Evolutionary conservation across 2,888 invertebrate species (phyloP), one percentile per base, ranked within the genome.

Genomic region (Acronicta psi): DNA sequence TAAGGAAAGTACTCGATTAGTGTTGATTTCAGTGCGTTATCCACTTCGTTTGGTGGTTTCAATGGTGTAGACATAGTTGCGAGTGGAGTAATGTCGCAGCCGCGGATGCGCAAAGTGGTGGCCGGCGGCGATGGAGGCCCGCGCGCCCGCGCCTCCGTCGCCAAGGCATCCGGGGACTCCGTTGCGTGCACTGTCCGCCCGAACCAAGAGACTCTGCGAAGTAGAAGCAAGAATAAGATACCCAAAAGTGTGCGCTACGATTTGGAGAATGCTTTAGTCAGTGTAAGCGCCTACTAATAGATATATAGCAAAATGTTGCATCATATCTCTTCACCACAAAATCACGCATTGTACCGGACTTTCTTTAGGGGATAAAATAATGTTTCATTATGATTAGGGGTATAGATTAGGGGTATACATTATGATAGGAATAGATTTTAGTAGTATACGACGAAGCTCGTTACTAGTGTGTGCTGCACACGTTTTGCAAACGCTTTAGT

Each of bases 241-340:
- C 90, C 93, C 13, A 90, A 87, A 79, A 85, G 59, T 56, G 59
- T 93, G 46, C 89, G 92, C 11, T 85, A 87, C 61, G 93, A 93
- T 56, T 82, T 94, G 75, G 92, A 93, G 66, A 91, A 89, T 64
- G 91, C 93, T 16, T 82, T 94, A 69, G 85, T 94, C 67, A 82
- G 88, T 69, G 93, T 92, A 79, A 88, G 92, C 23, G 63, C 62
- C 64, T 72, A 11, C 8, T 9, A n/a, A 23, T 36, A 46, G 47
- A 31, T 9, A n/a, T 41, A 51, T 50, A 55, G 51, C 53, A 43
- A 51, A 20, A 29, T 17, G 20, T 46, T 31, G n/a, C 10, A 2
- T 25, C 18, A 17, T 34, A 34, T 13, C 34, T n/a, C 11, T n/a
- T 23, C 10, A 20, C n/a, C n/a, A n/a, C n/a, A n/a, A n/a, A n/a